Percentiles rank a stretch among this genome's conserved stretches.
phyloP scores from a whole-genome alignment of 2,113 vertebrate genomes.

The Ciconia boyciana region DNA sequence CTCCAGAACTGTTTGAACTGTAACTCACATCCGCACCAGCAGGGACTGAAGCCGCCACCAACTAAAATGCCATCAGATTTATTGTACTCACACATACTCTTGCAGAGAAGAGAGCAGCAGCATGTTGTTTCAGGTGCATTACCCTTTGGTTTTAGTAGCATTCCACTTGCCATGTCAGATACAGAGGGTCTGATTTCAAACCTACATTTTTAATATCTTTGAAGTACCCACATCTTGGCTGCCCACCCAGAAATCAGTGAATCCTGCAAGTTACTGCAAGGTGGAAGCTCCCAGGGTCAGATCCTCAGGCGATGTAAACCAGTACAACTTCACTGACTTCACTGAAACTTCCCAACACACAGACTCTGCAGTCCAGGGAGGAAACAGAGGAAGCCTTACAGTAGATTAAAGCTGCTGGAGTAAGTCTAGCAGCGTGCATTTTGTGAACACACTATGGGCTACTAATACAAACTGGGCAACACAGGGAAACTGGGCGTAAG shows the following conservation, averaged over 20 bases:
- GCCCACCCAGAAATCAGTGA: background rate
- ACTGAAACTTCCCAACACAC: background rate
- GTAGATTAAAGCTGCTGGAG: background rate
- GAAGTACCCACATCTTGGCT: background rate
- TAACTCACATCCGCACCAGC: rapidly evolving
- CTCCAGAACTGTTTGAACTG: background rate
- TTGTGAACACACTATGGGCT: background rate
- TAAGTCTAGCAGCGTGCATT: background rate
- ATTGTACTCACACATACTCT: no score
- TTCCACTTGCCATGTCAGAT: background rate
- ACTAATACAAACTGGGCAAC: background rate
- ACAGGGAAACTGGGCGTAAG: background rate
- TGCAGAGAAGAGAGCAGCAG: background rate
- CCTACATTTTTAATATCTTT: background rate
- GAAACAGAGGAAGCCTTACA: background rate
- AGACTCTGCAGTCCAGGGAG: background rate
- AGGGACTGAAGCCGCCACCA: background rate
- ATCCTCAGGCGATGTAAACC: background rate
- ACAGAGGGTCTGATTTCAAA: background rate
- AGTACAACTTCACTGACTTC: background rate
- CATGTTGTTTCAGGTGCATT: background rate
- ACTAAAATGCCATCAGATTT: background rate
- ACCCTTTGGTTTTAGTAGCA: background rate
- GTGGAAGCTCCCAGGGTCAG: background rate
- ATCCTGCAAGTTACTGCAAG: background rate